phyloP scores from a whole-genome alignment of 2,888 invertebrate species.

The Spodoptera littoralis region DNA sequence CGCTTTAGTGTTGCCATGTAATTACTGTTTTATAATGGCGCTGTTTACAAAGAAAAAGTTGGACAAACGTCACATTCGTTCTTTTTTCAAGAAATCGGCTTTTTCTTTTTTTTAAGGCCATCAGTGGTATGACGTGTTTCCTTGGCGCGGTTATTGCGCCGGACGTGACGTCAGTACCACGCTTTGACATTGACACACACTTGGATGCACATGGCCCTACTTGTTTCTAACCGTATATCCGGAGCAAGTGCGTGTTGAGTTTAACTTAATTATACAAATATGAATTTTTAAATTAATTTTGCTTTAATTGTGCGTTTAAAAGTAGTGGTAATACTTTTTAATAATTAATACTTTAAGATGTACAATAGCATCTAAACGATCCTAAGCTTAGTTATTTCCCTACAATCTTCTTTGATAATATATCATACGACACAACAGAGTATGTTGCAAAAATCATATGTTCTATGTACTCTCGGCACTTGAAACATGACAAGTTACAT shows the following conservation, averaged over 20 bases:
- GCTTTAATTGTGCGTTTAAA: constrained; percentile 14
- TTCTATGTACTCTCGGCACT: not conserved
- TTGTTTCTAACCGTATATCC: constrained; percentile 41
- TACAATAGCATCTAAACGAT: no score
- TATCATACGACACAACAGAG: no score
- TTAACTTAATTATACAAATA: constrained; percentile 10
- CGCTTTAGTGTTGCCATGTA: not conserved
- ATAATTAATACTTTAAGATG: no score
- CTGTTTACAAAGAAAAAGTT: not conserved
- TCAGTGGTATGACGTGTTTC: constrained; percentile 35
- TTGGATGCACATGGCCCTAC: constrained; percentile 44
- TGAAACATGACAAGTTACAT: constrained; percentile 34
- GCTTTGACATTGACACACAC: constrained; percentile 60
- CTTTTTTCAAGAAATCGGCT: not conserved
- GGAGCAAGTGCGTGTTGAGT: constrained; percentile 9
- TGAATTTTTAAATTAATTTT: constrained; percentile 16
- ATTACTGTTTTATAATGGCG: not conserved
- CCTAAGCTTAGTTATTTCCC: no score
- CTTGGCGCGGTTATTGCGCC: constrained; percentile 31
- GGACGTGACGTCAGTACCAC: constrained; percentile 52
- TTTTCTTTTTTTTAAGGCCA: constrained; percentile 5
- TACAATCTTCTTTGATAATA: no score
- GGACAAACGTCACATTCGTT: not conserved
- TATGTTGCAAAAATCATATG: constrained; percentile 15
- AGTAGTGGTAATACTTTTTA: constrained; percentile 1